Evolutionary conservation across 2,113 vertebrate species (phyloP), one percentile per base, ranked within the genome.

Genomic region (Mirza zaza): DNA sequence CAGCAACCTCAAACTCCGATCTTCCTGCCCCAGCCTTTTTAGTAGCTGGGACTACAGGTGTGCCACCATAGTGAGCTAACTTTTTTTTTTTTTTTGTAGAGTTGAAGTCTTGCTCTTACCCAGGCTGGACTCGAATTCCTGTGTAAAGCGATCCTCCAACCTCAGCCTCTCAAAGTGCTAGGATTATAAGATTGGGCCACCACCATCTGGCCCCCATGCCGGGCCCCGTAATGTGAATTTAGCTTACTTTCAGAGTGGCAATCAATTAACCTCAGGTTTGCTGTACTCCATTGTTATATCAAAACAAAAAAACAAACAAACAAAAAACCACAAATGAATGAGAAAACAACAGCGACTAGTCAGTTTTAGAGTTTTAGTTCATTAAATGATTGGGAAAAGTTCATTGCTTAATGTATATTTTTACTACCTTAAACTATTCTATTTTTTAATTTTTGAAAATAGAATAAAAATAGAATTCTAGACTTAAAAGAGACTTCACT

Each of bases 401-500:
- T 20, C 36, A 67, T n/a, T 93, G 36, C 68, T 91, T 86, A 61
- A n/a, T 32, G 25, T 39, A 34, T 80, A 59, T 52, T 92, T 90
- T 92, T 76, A 75, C 13, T 50, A 59, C 13, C 36, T 67, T 67
- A 32, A 32, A 90, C 39, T 36, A 79, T 12, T 85, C 59, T 90
- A 45, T 68, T 75, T 94, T 94, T 55, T 70, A 59, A 36, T 48
- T 93, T 95, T 93, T 88, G 34, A 75, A 95, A 79, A 63, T 20
- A 79, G 36, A 87, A 57, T 82, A 91, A 87, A 95, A 91, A 63
- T 55, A 77, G 57, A 97, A 88, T 79, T 89, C 32, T 86, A 65
- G 39, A 87, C 21, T 91, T 45, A 55, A 59, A 87, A 36, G 21
- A 80, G 7, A 68, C 23, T 79, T 63, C n/a, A 90, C 52, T 88